Base-by-base conservation (phyloP, 1,140 invertebrate genomes). In the Anastatus disparis region DNA sequence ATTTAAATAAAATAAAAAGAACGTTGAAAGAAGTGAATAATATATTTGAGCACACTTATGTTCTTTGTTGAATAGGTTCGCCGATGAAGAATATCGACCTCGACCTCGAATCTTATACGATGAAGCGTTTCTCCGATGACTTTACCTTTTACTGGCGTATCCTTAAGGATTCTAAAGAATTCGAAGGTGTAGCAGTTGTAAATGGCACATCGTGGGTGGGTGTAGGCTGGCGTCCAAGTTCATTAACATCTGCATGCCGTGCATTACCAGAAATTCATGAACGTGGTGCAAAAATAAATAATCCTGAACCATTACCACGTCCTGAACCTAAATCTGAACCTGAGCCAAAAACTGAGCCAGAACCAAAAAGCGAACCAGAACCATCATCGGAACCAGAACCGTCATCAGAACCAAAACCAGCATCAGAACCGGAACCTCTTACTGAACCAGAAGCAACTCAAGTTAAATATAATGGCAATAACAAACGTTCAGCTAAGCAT, bases 131-230 rank as follows among this genome's bases (percentile, higher is more conserved):
- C 44, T 92, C 91, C 12, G 86, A 90, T 1, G 88, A 92, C 56
- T 93, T 93, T 78, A 88, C 89, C 2, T 84, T 97, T 24, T 94
- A 94, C 80, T 96, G 95, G 93, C 87, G 93, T 40, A 89, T 96
- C 38, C 76, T 97, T 24, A 90, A 92, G 82, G 92, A 94, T 27
- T 88, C 90, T 13, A 89, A 90, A 27, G 95, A 97, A 85, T 85
- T 97, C 7, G 95, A 97, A 84, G 87, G 96, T 17, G 89, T 96
- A 1, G 88, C 96, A 76, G 89, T 93, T 24, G 93, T 93, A 6
- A 95, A 96, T 76, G 90, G 93, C 1, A 93, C 92, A 1, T 93
- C 93, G 13, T 97, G 95, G 87, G 91, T 92, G n/a, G 95, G 91
- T 71, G 46, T 96, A 10, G 94, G 94, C 10, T 95, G 94, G 94